Evolutionary conservation across 2,113 vertebrate species (phyloP).

Genomic region (Callospermophilus lateralis): DNA sequence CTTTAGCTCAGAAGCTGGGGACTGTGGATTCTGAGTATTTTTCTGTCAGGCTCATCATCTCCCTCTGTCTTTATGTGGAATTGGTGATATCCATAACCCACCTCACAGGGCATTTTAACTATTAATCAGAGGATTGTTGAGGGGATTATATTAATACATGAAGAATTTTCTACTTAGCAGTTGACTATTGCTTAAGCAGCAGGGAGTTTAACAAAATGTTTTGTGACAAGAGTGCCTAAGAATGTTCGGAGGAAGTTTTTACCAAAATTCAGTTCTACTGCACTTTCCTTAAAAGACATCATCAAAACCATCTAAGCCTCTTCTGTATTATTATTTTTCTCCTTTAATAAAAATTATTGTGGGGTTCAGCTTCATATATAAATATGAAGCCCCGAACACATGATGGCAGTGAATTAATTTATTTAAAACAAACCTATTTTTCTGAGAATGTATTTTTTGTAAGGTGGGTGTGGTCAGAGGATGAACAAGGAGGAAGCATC

Average conservation of each 20-base stretch:
- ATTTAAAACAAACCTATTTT: neutral
- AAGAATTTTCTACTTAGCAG: constrained; percentile 5
- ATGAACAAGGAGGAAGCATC: neutral
- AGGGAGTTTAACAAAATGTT: neutral
- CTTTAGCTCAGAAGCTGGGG: neutral
- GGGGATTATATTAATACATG: neutral
- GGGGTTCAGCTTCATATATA: neutral
- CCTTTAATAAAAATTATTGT: neutral
- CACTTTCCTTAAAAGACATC: neutral
- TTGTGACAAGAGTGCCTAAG: neutral
- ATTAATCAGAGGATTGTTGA: constrained; percentile 22
- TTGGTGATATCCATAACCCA: neutral
- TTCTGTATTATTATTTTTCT: neutral
- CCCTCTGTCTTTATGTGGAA: neutral
- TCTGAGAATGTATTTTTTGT: neutral
- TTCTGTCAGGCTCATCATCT: neutral
- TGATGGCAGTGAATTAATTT: constrained; percentile 4
- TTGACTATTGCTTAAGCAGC: constrained; percentile 14
- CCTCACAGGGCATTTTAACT: neutral
- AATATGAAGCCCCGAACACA: neutral
- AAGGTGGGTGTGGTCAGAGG: neutral
- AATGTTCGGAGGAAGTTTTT: constrained; percentile 53
- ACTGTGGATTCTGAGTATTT: neutral
- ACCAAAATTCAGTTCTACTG: neutral
- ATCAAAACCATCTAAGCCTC: neutral